These are phyloP conservation scores for Campaea margaritaria DNA, from an alignment of 2,888 invertebrate species.

Conservation along the genomic window DNA sequence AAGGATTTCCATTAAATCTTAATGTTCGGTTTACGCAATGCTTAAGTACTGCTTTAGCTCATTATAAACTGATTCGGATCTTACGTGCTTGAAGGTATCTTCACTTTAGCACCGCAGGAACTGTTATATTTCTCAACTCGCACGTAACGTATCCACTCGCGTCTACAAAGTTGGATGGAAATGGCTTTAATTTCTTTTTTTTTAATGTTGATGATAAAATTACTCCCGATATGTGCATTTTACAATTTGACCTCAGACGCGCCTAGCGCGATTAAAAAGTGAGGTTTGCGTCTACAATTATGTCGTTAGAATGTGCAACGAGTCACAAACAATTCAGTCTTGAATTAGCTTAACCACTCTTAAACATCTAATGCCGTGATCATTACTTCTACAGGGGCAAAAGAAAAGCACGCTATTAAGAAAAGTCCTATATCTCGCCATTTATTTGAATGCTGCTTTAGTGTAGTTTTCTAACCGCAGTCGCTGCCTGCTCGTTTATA, in stretches of 20 bases:
- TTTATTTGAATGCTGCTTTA: slow-evolving; percentile 52
- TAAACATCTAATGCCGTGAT: slow-evolving; percentile 33
- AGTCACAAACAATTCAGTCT: slow-evolving; percentile 40
- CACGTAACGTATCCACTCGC: slow-evolving; percentile 1
- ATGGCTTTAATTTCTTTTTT: too few relatives aligned
- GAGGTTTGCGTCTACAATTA: slow-evolving; percentile 39
- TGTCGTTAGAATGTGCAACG: slow-evolving; percentile 48
- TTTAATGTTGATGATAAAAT: too few relatives aligned
- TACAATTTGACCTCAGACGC: slow-evolving; percentile 19
- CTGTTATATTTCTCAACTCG: not conserved
- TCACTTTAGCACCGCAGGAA: slow-evolving; percentile 39
- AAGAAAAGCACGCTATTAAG: slow-evolving; percentile 27
- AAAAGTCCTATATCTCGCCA: slow-evolving; percentile 36
- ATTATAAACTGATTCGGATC: slow-evolving; percentile 43
- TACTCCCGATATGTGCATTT: not conserved
- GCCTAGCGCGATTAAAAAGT: slow-evolving; percentile 23
- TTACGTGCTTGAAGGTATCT: slow-evolving; percentile 33
- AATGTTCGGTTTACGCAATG: slow-evolving; percentile 67
- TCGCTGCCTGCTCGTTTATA: slow-evolving; percentile 21
- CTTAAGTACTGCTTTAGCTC: slow-evolving; percentile 50
- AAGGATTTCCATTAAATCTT: slow-evolving; percentile 67
- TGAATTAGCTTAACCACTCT: slow-evolving; percentile 31
- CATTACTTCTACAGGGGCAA: slow-evolving; percentile 39
- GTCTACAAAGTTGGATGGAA: not conserved
- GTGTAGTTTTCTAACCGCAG: slow-evolving; percentile 63